phyloP scores from a whole-genome alignment of 2,888 invertebrate species.

The Pyrrhopygopsis socrates region DNA sequence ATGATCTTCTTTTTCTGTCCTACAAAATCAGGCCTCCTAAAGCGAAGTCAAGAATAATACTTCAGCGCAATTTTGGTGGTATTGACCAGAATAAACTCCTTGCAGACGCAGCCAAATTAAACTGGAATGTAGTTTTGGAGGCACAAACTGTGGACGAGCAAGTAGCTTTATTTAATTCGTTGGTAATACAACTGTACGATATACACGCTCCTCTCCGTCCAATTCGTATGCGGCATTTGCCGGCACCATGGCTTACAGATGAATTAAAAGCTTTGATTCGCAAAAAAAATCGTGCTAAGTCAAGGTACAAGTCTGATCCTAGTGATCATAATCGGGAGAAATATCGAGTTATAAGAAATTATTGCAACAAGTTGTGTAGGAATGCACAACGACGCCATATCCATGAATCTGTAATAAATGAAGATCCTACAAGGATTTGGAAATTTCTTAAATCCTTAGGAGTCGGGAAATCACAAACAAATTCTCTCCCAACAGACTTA shows the following conservation, averaged over 20 bases:
- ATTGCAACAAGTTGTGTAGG: not conserved
- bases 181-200: not conserved
- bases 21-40: constrained; percentile 72
- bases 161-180: not conserved
- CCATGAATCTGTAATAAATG: not conserved
- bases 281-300: not conserved
- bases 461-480: not conserved
- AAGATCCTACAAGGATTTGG: not conserved
- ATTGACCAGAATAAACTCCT: not conserved
- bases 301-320: not conserved
- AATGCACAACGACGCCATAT: not conserved
- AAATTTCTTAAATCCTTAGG: not conserved
- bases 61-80: not conserved
- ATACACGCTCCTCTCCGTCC: not conserved
- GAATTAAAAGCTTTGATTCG: not conserved
- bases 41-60: not conserved
- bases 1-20: not conserved
- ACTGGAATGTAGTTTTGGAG: too few species aligned
- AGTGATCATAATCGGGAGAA: not conserved
- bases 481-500: not conserved
- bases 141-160: not conserved
- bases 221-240: not conserved
- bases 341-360: not conserved
- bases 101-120: too few species aligned
- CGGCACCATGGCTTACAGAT: constrained; percentile 8